Evolutionary conservation across 1,140 invertebrate species (phyloP).

Genomic region (Asbolus verrucosus): DNA sequence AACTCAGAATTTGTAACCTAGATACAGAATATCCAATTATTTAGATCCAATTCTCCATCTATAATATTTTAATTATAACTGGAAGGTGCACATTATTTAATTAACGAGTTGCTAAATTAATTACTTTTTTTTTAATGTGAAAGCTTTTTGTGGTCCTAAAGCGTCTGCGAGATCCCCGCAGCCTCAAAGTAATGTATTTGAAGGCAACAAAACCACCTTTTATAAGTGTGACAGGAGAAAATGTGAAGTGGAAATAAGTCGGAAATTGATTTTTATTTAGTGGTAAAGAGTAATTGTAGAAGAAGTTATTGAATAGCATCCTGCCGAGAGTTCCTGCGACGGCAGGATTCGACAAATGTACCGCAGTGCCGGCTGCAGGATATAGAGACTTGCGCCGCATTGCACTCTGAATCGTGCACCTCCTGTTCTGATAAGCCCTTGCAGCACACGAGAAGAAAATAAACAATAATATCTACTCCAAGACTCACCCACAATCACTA

Average conservation of each 20-base stretch:
- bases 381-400: constrained; percentile 54
- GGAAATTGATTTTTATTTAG: constrained; percentile 61
- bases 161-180: background rate
- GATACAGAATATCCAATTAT: constrained; percentile 22
- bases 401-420: constrained; percentile 52
- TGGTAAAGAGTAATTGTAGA: constrained; percentile 57
- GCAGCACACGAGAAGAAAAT: constrained; percentile 30
- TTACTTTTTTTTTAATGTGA: background rate
- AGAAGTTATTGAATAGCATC: constrained; percentile 59
- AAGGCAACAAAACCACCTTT: constrained; percentile 30
- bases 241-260: constrained; percentile 57
- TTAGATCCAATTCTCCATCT: constrained; percentile 2
- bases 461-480: constrained; percentile 42
- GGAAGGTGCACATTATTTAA: background rate
- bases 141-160: constrained; percentile 9
- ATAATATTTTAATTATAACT: too few relatives aligned
- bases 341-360: constrained; percentile 51
- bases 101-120: background rate
- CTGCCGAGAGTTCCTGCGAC: constrained; percentile 53
- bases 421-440: constrained; percentile 45
- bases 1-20: constrained; percentile 36
- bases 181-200: constrained; percentile 16
- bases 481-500: constrained; percentile 40
- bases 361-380: constrained; percentile 56
- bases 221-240: constrained; percentile 47